A percentile compares a stretch with the other conserved stretches of the same genome.
Evolutionary conservation across 2,888 invertebrate genomes (phyloP).

Genomic region (Panorpa germanica): DNA sequence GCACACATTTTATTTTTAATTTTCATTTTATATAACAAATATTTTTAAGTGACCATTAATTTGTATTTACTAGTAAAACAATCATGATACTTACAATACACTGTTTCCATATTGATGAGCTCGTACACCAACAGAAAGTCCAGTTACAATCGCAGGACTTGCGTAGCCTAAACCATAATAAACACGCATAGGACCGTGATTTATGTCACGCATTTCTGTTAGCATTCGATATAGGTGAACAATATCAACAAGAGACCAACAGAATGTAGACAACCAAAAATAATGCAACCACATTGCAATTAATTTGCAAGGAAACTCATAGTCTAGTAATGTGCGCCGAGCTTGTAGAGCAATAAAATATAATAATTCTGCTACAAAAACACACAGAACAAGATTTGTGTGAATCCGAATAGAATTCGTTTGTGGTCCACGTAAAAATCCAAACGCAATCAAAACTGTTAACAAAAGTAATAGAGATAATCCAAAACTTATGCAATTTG

Average conservation of each 20-base stretch:
- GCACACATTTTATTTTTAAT: too few relatives aligned
- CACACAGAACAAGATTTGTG: constrained; percentile 80
- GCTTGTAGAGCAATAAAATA: constrained; percentile 79
- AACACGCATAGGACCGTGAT: constrained; percentile 84
- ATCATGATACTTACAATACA: constrained; percentile 55
- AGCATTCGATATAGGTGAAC: constrained; percentile 86
- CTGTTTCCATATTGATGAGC: constrained; percentile 91
- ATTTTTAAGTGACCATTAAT: constrained; percentile 4
- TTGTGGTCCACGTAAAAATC: constrained; percentile 63
- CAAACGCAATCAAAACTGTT: constrained; percentile 60
- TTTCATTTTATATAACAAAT: constrained; percentile 8
- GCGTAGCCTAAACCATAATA: constrained; percentile 87
- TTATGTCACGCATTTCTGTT: constrained; percentile 89
- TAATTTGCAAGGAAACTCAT: constrained; percentile 77
- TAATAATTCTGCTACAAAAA: constrained; percentile 68
- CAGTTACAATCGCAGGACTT: constrained; percentile 77
- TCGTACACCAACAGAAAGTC: constrained; percentile 77
- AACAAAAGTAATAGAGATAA: constrained; percentile 65
- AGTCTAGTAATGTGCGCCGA: constrained; percentile 56
- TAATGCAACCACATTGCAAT: constrained; percentile 84
- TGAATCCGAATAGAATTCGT: constrained; percentile 89
- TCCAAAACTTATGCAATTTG: constrained; percentile 76
- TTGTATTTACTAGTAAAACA: constrained; percentile 3
- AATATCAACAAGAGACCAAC: constrained; percentile 84
- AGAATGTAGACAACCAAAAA: constrained; percentile 77